Evolutionary conservation across 1,140 invertebrate species (phyloP).

Genomic region (Orchesella cincta): DNA sequence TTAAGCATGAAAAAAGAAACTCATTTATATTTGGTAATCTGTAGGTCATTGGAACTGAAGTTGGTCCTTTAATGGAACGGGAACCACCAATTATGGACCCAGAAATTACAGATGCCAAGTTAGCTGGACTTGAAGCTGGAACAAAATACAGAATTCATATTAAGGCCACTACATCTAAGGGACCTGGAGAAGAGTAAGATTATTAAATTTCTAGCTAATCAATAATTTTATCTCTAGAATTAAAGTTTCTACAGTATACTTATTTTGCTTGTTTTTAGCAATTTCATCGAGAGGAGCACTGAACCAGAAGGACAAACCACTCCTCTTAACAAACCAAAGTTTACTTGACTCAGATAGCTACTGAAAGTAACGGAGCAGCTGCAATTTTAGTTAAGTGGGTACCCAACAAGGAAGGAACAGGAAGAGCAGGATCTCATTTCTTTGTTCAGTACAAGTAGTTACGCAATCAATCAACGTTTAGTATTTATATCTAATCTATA

Average conservation of each 20-base stretch:
- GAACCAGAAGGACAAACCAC: slow-evolving; percentile 59
- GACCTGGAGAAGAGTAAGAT: slow-evolving; percentile 80
- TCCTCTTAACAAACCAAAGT: slow-evolving; percentile 74
- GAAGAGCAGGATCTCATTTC: slow-evolving; percentile 74
- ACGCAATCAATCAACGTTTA: too few relatives aligned
- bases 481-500: too few relatives aligned
- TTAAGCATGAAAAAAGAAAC: too few relatives aligned
- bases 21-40: too few relatives aligned
- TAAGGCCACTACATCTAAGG: slow-evolving; percentile 76
- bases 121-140: slow-evolving; percentile 77
- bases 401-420: slow-evolving; percentile 67
- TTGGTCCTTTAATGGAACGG: slow-evolving; percentile 68
- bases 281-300: slow-evolving; percentile 78
- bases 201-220: too few relatives aligned
- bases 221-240: too few relatives aligned
- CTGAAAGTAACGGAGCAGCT: slow-evolving; percentile 69
- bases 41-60: slow-evolving; percentile 56
- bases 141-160: slow-evolving; percentile 88
- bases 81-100: slow-evolving; percentile 76
- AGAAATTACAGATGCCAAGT: slow-evolving; percentile 73
- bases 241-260: too few relatives aligned
- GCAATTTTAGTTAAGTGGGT: slow-evolving; percentile 80
- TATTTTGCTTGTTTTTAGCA: too few relatives aligned
- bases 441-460: slow-evolving; percentile 67
- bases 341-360: slow-evolving; percentile 68